phyloP scores from a whole-genome alignment of 2,113 vertebrate genomes.

The Orthonyx spaldingii region DNA sequence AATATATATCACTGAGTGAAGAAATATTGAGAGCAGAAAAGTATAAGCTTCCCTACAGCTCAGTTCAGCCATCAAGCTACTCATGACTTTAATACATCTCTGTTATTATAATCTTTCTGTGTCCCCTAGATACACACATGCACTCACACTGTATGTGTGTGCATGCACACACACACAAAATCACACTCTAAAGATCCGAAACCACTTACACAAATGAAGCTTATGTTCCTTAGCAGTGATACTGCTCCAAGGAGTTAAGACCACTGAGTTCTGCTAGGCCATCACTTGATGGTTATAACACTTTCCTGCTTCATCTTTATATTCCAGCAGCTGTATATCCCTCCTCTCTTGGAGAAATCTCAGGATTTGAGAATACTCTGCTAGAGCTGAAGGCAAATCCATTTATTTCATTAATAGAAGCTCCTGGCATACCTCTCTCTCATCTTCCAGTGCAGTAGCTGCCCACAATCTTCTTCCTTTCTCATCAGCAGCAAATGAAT shows the following conservation, averaged over 20 bases:
- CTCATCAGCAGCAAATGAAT: neutral
- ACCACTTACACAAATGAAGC: neutral
- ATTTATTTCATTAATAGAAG: neutral
- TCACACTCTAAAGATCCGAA: neutral
- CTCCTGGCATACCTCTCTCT: neutral
- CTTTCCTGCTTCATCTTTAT: neutral
- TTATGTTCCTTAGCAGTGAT: neutral
- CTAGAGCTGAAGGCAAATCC: neutral
- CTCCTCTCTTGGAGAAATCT: neutral
- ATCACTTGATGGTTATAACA: neutral
- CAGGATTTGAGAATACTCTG: neutral
- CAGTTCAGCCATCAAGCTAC: neutral
- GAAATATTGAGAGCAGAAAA: conserved; percentile 10
- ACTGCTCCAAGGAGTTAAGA: neutral
- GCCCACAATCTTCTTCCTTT: neutral
- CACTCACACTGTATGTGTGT: fast-evolving
- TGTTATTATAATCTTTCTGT: neutral
- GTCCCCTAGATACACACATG: neutral
- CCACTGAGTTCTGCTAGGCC: neutral
- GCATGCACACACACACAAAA: neutral
- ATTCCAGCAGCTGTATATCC: neutral
- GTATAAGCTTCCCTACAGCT: neutral
- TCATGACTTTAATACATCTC: neutral
- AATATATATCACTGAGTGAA: conserved; percentile 14
- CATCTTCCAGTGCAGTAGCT: neutral